Conservation (phyloP, 2,797 vertebrate species). For the Dendrocincla fuliginosa region DNA sequence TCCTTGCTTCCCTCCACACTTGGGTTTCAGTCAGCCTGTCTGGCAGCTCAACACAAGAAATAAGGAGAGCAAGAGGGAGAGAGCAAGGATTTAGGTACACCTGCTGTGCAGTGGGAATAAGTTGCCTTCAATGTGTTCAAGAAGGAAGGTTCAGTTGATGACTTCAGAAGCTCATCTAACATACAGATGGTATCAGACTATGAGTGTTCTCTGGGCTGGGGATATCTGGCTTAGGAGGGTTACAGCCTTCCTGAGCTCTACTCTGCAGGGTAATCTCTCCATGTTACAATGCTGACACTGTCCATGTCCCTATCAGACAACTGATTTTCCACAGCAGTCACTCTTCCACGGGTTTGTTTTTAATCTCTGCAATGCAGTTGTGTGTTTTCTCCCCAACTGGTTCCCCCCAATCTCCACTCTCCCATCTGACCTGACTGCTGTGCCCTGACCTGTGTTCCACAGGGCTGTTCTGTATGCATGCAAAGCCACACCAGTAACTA, state of each 20-base stretch:
- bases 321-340: neutral
- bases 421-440: neutral
- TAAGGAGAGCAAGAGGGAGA: neutral
- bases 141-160: neutral
- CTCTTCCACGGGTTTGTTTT: neutral
- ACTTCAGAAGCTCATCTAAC: neutral
- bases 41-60: neutral
- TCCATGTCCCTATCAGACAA: neutral
- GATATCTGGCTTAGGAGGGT: neutral
- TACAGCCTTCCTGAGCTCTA: neutral
- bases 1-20: neutral
- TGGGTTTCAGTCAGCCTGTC: neutral
- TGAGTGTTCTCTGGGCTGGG: neutral
- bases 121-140: neutral
- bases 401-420: neutral
- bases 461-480: neutral
- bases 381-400: neutral
- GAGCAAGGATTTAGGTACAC: neutral
- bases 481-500: neutral
- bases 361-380: slow-evolving; percentile 21
- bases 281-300: neutral
- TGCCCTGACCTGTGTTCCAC: neutral
- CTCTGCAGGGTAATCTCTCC: neutral
- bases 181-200: neutral
- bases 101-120: neutral